Evolutionary conservation across 2,797 vertebrate species (phyloP).

Genomic region (Gobio occitaniae): DNA sequence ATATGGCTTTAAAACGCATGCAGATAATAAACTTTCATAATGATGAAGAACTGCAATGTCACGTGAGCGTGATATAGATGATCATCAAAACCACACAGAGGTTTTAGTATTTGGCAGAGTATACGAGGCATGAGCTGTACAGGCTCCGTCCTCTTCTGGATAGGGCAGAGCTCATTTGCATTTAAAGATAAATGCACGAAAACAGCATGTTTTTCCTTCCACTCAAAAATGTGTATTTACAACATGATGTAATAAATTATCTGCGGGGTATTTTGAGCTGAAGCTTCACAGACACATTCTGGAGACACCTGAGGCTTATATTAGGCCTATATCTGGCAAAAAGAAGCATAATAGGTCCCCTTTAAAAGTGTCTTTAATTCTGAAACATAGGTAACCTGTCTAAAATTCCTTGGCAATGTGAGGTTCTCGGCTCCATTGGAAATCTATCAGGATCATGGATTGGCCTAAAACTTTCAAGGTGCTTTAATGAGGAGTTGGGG

Average conservation of each 20-base stretch:
- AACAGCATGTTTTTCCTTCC: not conserved
- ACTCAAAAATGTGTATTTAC: not conserved
- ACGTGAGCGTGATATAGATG: too few relatives aligned
- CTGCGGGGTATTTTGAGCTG: too few relatives aligned
- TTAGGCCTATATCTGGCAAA: not conserved
- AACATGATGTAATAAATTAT: too few relatives aligned
- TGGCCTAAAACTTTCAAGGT: constrained; percentile 86
- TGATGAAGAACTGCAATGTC: too few relatives aligned
- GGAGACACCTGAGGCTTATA: not conserved
- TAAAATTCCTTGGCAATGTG: constrained; percentile 66
- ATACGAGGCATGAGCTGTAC: too few relatives aligned
- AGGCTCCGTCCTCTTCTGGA: too few relatives aligned
- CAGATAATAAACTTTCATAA: too few relatives aligned
- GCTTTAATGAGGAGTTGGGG: constrained; percentile 82
- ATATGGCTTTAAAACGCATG: too few relatives aligned
- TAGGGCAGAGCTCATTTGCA: too few relatives aligned
- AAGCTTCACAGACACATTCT: not conserved
- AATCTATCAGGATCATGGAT: constrained; percentile 78
- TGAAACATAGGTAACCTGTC: constrained; percentile 61
- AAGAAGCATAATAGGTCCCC: not conserved
- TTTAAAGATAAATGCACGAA: too few relatives aligned
- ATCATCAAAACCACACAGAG: too few relatives aligned
- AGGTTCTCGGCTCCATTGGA: constrained; percentile 74
- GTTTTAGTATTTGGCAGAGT: too few relatives aligned
- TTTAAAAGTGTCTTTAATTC: constrained; percentile 15